Percentiles rank a stretch among this genome's conserved stretches.
These are phyloP conservation scores for Pachyuromys duprasi DNA, from an alignment of 2,797 vertebrate species.

Conservation along the genomic window DNA sequence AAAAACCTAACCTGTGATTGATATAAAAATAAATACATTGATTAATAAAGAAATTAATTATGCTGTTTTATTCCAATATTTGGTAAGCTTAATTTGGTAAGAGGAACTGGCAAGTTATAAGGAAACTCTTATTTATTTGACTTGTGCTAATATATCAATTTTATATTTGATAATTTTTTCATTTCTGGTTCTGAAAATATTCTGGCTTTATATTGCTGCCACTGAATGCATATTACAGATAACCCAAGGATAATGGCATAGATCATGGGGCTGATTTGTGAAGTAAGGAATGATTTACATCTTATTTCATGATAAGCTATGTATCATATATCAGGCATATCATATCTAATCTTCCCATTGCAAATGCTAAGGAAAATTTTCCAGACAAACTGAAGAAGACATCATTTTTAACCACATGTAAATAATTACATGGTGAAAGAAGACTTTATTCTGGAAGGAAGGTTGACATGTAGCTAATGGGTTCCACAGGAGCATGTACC, in stretches of 20 bases:
- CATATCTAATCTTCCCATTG: not conserved
- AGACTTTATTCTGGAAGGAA: slow-evolving; percentile 5
- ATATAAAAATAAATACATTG: too few species aligned
- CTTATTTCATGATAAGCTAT: not conserved
- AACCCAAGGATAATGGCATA: not conserved
- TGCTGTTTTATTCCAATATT: not conserved
- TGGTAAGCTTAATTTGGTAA: not conserved
- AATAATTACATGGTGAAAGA: slow-evolving; percentile 63
- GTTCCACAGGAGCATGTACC: not conserved
- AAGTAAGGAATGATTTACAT: not conserved
- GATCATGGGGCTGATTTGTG: not conserved
- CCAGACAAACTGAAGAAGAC: not conserved
- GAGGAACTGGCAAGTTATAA: not conserved
- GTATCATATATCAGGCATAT: not conserved
- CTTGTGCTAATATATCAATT: not conserved
- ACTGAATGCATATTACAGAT: not conserved
- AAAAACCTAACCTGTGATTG: too few species aligned
- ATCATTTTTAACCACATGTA: slow-evolving; percentile 67
- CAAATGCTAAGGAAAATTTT: not conserved
- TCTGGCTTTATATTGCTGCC: not conserved
- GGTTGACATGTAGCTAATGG: slow-evolving; percentile 28
- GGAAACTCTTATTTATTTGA: not conserved
- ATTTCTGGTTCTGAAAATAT: not conserved
- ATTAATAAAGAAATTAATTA: too few species aligned
- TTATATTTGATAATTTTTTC: not conserved